Evolutionary conservation across 2,888 invertebrate genomes (phyloP).

Genomic region (Epinotia demarniana): DNA sequence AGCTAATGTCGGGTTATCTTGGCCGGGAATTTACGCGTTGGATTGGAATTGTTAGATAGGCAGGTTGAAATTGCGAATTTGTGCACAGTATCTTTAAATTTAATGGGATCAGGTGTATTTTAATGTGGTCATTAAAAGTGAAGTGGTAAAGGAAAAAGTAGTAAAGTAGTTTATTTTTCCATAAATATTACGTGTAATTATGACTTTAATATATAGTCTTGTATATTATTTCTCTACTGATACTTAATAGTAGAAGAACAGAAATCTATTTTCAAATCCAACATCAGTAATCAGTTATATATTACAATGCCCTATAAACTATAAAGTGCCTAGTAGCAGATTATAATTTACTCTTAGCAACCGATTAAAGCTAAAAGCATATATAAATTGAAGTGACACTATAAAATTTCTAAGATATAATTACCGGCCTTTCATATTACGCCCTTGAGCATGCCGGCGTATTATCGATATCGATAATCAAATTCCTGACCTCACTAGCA

Average conservation of each 20-base stretch:
- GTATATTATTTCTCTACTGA: too few species aligned
- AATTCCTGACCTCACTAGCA: slow-evolving; percentile 73
- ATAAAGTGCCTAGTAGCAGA: background rate
- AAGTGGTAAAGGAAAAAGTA: background rate
- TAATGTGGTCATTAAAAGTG: background rate
- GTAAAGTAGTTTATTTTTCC: background rate
- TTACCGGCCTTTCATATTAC: slow-evolving; percentile 38
- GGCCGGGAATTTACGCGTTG: slow-evolving; percentile 30
- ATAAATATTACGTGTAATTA: background rate
- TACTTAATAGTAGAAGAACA: background rate
- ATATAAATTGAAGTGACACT: slow-evolving; percentile 28
- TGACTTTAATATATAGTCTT: background rate
- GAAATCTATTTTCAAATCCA: background rate
- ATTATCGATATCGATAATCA: slow-evolving; percentile 71
- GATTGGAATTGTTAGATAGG: slow-evolving; percentile 22
- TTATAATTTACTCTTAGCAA: slow-evolving; percentile 1
- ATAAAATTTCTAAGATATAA: slow-evolving; percentile 36
- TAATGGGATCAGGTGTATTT: background rate
- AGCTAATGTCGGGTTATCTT: slow-evolving; percentile 32
- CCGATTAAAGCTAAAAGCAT: background rate
- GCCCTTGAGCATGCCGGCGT: slow-evolving; percentile 36
- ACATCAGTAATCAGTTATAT: background rate
- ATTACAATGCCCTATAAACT: background rate
- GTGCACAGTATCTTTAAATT: slow-evolving; percentile 2
- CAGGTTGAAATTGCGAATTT: slow-evolving; percentile 18